Evolutionary conservation across 2,888 invertebrate species (phyloP).

Genomic region (Salpingus planirostris): DNA sequence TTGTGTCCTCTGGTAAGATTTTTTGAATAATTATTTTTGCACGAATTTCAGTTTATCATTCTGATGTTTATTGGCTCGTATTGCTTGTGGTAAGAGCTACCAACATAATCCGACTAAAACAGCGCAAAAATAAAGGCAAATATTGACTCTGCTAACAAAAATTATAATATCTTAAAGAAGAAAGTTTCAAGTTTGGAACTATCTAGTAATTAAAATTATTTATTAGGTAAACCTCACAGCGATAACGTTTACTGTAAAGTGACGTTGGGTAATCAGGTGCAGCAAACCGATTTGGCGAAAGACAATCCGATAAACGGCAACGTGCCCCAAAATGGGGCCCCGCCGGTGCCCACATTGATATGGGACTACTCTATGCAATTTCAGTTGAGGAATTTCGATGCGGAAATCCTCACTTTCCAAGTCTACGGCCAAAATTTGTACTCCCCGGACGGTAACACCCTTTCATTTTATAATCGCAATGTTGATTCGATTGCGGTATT

Average conservation of each 20-base stretch:
- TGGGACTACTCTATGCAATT: constrained; percentile 75
- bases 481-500: not conserved
- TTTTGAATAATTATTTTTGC: constrained; percentile 17
- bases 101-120: too few species aligned
- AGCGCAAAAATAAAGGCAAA: too few species aligned
- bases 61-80: too few species aligned
- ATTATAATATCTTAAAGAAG: too few species aligned
- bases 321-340: constrained; percentile 29
- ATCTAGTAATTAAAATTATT: constrained; percentile 5
- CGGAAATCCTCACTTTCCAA: constrained; percentile 60
- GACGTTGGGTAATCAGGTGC: constrained; percentile 61
- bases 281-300: constrained; percentile 53
- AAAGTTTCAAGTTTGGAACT: constrained; percentile 4
- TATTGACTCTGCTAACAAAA: too few species aligned
- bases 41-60: constrained; percentile 44
- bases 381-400: constrained; percentile 55
- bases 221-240: constrained; percentile 46
- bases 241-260: constrained; percentile 67
- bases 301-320: constrained; percentile 44
- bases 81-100: too few species aligned
- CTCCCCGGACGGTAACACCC: constrained; percentile 55
- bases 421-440: constrained; percentile 64
- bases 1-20: constrained; percentile 38
- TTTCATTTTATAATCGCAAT: not conserved
- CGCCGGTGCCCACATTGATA: constrained; percentile 43